Evolutionary conservation across 2,888 invertebrate genomes (phyloP).

Genomic region (Philhelius pedissequus): DNA sequence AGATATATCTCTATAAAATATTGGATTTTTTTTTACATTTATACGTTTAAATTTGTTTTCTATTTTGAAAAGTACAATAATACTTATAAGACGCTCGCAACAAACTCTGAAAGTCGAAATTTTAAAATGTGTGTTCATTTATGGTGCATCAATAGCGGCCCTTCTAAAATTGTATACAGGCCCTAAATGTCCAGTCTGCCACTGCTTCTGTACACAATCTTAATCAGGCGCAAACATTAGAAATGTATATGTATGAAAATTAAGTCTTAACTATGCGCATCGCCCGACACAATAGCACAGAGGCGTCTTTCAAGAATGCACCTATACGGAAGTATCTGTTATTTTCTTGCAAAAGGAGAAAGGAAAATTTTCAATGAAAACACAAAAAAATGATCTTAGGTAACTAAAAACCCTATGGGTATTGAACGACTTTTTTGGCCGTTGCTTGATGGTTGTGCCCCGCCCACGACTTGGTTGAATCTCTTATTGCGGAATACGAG

Average conservation of each 20-base stretch:
- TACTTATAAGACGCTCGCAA: no score
- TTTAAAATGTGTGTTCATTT: no score
- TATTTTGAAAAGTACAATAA: no score
- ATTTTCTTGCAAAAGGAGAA: background rate
- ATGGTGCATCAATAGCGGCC: background rate
- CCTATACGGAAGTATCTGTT: conserved; percentile 51
- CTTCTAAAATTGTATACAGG: background rate
- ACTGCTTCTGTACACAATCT: background rate
- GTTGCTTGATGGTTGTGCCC: background rate
- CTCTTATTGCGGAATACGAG: conserved; percentile 47
- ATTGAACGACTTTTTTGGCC: background rate
- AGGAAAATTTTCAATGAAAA: background rate
- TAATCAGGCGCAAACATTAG: conserved; percentile 32
- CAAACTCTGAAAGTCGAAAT: no score
- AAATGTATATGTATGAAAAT: conserved; percentile 52
- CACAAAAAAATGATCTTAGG: background rate
- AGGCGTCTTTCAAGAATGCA: conserved; percentile 39
- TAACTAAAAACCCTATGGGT: background rate
- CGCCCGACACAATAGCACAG: conserved; percentile 31
- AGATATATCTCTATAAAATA: no score
- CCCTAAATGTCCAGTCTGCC: background rate
- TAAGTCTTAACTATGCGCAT: conserved; percentile 55
- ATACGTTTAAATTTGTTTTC: no score
- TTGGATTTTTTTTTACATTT: no score
- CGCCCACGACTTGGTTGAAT: conserved; percentile 6